Evolutionary conservation across 2,888 invertebrate genomes (phyloP), one percentile per base, ranked within the genome.

Genomic region (Isotomurus palustris): DNA sequence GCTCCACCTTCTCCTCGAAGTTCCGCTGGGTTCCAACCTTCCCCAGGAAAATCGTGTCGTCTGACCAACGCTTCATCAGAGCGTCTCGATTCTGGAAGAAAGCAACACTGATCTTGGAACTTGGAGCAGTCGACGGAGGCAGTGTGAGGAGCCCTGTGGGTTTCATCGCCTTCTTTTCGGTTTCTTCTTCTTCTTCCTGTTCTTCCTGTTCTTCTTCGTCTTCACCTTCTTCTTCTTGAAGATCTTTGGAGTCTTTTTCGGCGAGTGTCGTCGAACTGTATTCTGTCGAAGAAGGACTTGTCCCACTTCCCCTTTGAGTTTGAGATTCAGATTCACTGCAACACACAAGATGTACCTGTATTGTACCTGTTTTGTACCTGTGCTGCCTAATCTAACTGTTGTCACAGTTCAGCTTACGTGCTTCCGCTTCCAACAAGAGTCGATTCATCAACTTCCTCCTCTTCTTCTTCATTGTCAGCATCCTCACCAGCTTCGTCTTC

Each of bases 1-100:
- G 56, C 17, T 60, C 60, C 14, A 60, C 49, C 24, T 56, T 60
- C 17, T 60, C 56, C 17, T 60, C 52, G 44, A 53, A 56, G 17
- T 32, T 47, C 40, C 60, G 24, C 2, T 51, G 38, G 2, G 60
- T 53, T 19, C 48, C 40, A 4, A 48, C 29, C 36, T 43, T 51
- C 14, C 60, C 60, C 22, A 60, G 56, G 27, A 28, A 60, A 3
- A 56, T 28, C 1, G 60, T 52, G 27, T 60, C 60, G 8, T 60
- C 60, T 12, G 60, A 60, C 3, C 47, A 17, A 19, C 60, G 21
- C 25, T 38, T 28, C 19, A 52, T 2, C 6, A 56, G 48, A 38
- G 55, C 60, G 2, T 53, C 52, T 14, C 52, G 29, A 35, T 56
- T 47, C 24, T 56, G 60, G 1, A 60, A 41, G n/a, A 56, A 12